Conservation (phyloP, 2,113 vertebrate genomes). For the Pterocles orientalis region DNA sequence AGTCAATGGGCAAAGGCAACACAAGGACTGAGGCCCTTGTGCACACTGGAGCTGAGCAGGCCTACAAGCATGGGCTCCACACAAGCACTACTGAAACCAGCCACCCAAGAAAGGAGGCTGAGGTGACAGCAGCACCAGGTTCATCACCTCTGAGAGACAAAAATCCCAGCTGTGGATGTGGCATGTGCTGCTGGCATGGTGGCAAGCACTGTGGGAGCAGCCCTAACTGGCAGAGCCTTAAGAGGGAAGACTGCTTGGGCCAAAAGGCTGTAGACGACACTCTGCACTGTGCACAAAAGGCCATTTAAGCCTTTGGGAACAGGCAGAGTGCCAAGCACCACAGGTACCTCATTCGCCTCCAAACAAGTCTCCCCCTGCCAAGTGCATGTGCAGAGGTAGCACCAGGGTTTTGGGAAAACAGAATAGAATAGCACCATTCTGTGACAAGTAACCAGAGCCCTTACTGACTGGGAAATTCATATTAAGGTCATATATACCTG, state of each 20-base stretch:
- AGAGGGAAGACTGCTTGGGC: not conserved
- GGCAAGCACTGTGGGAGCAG: not conserved
- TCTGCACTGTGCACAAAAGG: not conserved
- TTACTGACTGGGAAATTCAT: not conserved
- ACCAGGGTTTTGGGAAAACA: fast-evolving
- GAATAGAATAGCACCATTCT: not conserved
- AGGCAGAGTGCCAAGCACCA: not conserved
- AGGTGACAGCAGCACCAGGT: not conserved
- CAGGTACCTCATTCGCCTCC: not conserved
- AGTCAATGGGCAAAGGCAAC: not conserved
- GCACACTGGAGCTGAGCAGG: no score
- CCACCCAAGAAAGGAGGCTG: not conserved
- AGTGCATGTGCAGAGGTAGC: not conserved
- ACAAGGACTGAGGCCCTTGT: not conserved
- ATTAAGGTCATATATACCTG: not conserved
- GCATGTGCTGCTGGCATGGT: not conserved
- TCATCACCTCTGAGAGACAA: not conserved
- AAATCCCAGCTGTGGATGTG: not conserved
- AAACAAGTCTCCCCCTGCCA: not conserved
- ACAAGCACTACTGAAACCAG: not conserved
- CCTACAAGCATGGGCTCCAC: not conserved
- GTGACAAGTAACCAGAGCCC: not conserved
- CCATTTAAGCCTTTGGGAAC: not conserved
- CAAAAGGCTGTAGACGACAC: not conserved
- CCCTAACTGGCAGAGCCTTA: not conserved